Conservation (phyloP, 2,888 invertebrate genomes). For the Pandemis cinnamomeana region DNA sequence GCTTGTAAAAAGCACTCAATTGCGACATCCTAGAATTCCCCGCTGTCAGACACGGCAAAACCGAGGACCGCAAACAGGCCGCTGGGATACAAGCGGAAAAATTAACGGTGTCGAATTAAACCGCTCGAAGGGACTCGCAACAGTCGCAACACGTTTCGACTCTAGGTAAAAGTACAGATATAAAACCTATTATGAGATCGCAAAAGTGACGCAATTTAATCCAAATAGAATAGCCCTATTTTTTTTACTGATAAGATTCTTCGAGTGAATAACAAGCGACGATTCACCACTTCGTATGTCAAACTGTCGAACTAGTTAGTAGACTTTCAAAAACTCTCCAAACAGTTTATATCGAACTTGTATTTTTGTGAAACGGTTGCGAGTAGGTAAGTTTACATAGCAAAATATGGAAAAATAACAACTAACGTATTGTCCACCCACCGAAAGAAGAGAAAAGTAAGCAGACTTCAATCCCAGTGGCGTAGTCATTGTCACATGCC, state of each 20-base stretch:
- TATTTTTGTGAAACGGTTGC: not conserved
- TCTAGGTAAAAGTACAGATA: not conserved
- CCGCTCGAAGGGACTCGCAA: not conserved
- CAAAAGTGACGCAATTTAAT: not conserved
- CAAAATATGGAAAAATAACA: not conserved
- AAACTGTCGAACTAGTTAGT: too few species aligned
- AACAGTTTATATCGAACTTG: not conserved
- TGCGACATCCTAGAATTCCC: not conserved
- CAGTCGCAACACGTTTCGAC: not conserved
- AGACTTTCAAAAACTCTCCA: too few species aligned
- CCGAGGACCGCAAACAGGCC: slow-evolving; percentile 15
- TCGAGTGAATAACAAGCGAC: too few species aligned
- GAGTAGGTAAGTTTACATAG: not conserved
- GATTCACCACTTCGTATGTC: too few species aligned
- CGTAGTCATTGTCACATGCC: not conserved
- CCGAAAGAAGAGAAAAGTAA: not conserved
- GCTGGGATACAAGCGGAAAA: slow-evolving; percentile 6
- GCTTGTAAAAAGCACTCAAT: not conserved
- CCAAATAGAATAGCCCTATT: not conserved
- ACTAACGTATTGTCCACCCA: not conserved
- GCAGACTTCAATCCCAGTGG: not conserved
- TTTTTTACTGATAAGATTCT: too few species aligned
- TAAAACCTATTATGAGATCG: slow-evolving; percentile 1
- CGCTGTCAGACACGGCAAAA: slow-evolving; percentile 10
- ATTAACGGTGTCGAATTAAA: slow-evolving; percentile 24